Percentiles rank a stretch among this genome's conserved stretches.
Conservation (phyloP, 2,113 vertebrate species). For the Oreocharis arfaki region DNA sequence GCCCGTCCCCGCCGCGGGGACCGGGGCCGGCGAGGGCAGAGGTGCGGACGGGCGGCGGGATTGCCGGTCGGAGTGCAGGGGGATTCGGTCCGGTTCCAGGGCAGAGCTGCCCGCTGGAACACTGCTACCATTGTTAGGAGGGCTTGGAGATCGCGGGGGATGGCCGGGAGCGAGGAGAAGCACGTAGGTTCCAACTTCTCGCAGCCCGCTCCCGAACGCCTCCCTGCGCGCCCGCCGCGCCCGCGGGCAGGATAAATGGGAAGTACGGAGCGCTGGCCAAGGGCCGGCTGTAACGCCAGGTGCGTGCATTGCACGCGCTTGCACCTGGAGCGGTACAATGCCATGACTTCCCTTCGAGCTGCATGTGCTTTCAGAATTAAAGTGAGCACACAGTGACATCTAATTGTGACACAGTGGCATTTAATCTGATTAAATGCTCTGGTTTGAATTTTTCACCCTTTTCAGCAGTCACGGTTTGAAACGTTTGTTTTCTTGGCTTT, state of each 20-base stretch:
- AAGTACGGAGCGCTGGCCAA: fast-evolving
- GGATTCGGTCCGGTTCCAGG: not conserved
- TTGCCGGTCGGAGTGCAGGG: not conserved
- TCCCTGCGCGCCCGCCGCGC: not conserved
- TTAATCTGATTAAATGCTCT: not conserved
- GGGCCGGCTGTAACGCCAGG: not conserved
- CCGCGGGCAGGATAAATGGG: not conserved
- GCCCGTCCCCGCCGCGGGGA: not conserved
- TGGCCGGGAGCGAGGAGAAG: not conserved
- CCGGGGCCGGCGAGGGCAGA: not conserved
- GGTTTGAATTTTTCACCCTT: not conserved
- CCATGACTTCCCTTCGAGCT: not conserved
- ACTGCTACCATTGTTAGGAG: constrained; percentile 34
- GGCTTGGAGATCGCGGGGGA: not conserved
- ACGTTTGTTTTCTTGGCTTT: not conserved
- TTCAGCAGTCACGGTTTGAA: not conserved
- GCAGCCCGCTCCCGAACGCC: not conserved
- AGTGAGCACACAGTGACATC: constrained; percentile 35
- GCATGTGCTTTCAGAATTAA: not conserved
- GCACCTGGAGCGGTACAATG: not conserved
- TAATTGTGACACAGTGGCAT: constrained; percentile 17
- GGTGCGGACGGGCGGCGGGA: not conserved
- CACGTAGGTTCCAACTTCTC: not conserved
- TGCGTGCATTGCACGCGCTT: fast-evolving
- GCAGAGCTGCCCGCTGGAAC: not conserved